Evolutionary conservation across 2,797 vertebrate species (phyloP).

Genomic region (Rhodeus uyekii): DNA sequence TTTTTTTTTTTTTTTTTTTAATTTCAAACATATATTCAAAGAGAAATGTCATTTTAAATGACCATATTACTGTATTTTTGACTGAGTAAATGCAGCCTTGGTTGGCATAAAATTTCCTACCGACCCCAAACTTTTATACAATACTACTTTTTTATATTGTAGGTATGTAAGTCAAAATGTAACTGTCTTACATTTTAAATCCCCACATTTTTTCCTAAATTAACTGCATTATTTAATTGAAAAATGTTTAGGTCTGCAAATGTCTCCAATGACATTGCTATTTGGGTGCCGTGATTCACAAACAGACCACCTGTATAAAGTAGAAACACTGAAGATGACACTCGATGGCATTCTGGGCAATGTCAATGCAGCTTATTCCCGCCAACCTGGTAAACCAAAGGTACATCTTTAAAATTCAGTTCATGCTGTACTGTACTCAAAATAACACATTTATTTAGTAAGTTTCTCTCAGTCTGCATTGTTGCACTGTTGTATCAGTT

Average conservation of each 20-base stretch:
- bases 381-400: constrained; percentile 76
- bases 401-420: constrained; percentile 59
- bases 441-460: not conserved
- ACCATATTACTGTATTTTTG: not conserved
- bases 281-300: constrained; percentile 79
- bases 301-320: constrained; percentile 79
- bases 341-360: constrained; percentile 72
- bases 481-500: not conserved
- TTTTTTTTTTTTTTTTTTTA: too few relatives aligned
- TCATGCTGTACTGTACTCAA: not conserved
- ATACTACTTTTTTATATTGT: not conserved
- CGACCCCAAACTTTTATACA: not conserved
- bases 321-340: constrained; percentile 77
- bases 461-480: not conserved
- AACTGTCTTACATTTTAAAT: not conserved
- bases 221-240: not conserved
- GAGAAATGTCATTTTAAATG: not conserved
- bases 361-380: constrained; percentile 79
- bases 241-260: constrained; percentile 64
- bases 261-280: constrained; percentile 73
- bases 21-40: not conserved
- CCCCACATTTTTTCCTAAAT: not conserved
- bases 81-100: not conserved
- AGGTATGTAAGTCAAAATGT: not conserved
- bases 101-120: not conserved